Evolutionary conservation across 2,797 vertebrate genomes (phyloP), one percentile per base, ranked within the genome.

Genomic region (Chelon auratus): DNA sequence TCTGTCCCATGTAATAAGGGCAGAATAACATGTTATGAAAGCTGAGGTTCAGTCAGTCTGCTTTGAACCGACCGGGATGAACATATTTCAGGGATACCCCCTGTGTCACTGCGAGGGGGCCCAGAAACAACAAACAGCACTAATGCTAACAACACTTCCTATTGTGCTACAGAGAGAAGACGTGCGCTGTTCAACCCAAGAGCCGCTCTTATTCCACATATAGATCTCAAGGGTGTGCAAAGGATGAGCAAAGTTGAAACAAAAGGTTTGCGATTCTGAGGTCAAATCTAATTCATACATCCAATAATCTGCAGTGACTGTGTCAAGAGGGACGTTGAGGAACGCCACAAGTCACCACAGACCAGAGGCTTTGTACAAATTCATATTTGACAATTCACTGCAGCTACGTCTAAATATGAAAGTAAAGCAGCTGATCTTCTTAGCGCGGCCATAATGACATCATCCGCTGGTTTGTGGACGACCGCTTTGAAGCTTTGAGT

Each of bases 121-220:
- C 78, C 33, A 87, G 82, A 80, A 89, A 87, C 76, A 91, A 87
- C 84, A 92, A 90, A 89, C 45, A 80, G n/a, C 43, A 24, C 37
- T 1, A 60, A 75, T 9, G 73, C 59, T 75, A 80, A 88, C 72
- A 85, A 76, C 71, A 70, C 75, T 75, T 84, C 84, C 76, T 83
- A 68, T 84, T 87, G 83, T 82, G 78, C 71, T 54, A 3, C 26
- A 56, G 53, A 26, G 14, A 53, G 30, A 68, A 58, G 54, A 37
- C 14, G 5, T 43, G 17, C 22, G 40, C n/a, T 26, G 4, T 15
- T 10, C 39, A 26, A 14, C 60, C 48, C 6, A 13, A 20, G 43
- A 30, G n/a, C 14, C 17, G 20, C 9, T 24, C 52, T 65, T 53
- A 26, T 6, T 9, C 4, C 36, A 24, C 18, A 18, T 18, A n/a